Percentiles rank a stretch among this genome's conserved stretches.
Evolutionary conservation across 1,140 invertebrate species (phyloP).

Genomic region (Anagrus nilaparvatae): DNA sequence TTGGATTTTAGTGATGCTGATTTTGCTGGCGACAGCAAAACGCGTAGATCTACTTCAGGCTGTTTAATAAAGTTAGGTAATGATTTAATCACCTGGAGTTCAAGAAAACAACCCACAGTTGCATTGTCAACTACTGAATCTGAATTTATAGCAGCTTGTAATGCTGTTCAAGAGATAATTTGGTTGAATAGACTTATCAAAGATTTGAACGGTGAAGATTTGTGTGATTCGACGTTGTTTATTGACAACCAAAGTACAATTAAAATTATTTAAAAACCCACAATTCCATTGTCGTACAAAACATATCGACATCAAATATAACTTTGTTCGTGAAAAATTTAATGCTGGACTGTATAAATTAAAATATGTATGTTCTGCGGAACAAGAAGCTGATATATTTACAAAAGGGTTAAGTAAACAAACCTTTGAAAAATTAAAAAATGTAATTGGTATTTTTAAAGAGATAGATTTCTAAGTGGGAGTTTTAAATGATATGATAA

Average conservation of each 20-base stretch:
- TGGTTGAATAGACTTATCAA: slow-evolving; percentile 10
- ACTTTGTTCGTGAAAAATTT: slow-evolving; percentile 14
- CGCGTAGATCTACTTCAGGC: slow-evolving; percentile 17
- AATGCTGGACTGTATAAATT: not conserved
- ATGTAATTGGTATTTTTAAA: no score
- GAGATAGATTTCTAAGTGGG: no score
- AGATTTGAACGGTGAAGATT: slow-evolving; percentile 6
- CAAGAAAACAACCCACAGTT: slow-evolving; percentile 20
- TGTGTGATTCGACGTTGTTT: no score
- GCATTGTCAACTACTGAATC: slow-evolving; percentile 7
- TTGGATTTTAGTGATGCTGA: slow-evolving; percentile 21
- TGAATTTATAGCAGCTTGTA: slow-evolving; percentile 25
- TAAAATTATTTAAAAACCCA: no score
- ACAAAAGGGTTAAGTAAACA: slow-evolving; percentile 11
- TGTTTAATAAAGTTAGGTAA: slow-evolving; percentile 8
- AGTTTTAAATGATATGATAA: no score
- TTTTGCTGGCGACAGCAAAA: slow-evolving; percentile 16
- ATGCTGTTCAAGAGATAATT: slow-evolving; percentile 14
- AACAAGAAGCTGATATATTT: slow-evolving; percentile 8
- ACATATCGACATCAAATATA: slow-evolving; percentile 23
- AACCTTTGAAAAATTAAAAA: no score
- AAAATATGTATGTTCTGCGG: not conserved
- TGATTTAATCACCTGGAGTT: slow-evolving; percentile 19
- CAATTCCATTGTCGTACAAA: slow-evolving; percentile 16
- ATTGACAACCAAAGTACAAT: slow-evolving; percentile 7